Conservation (phyloP, 2,888 invertebrate genomes). For the Aromia moschata region DNA sequence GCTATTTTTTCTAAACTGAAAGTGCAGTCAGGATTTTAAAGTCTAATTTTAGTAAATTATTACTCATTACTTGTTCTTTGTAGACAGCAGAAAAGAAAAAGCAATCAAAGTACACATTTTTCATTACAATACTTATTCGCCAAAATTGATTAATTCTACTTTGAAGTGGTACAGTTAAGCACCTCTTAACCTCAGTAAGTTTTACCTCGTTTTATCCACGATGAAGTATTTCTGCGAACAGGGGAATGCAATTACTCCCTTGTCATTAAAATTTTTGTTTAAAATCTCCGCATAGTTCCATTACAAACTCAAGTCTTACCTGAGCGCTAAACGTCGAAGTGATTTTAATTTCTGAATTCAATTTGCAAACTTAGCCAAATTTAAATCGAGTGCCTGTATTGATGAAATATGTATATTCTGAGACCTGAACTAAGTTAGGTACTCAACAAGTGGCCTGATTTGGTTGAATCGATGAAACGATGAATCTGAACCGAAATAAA, state of each 20-base stretch:
- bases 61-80: too few species aligned
- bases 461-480: too few species aligned
- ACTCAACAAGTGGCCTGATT: too few species aligned
- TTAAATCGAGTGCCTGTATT: too few species aligned
- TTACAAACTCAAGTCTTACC: slow-evolving; percentile 5
- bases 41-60: too few species aligned
- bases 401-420: too few species aligned
- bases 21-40: too few species aligned
- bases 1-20: too few species aligned
- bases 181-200: slow-evolving; percentile 10
- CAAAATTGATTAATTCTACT: slow-evolving; percentile 3
- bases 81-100: too few species aligned
- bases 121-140: background rate
- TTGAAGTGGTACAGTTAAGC: slow-evolving; percentile 13
- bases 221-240: slow-evolving; percentile 4
- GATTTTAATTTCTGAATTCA: background rate
- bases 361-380: background rate
- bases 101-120: background rate
- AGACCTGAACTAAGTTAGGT: too few species aligned
- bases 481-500: too few species aligned
- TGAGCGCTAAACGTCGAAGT: background rate
- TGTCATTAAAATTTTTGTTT: slow-evolving; percentile 21
- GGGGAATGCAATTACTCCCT: slow-evolving; percentile 17
- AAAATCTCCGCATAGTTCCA: slow-evolving; percentile 1
- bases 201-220: background rate